A percentile compares a stretch with the other conserved stretches of the same genome.
These are phyloP conservation scores for Corvus cornix DNA, from an alignment of 2,113 vertebrate species.

Conservation along the genomic window DNA sequence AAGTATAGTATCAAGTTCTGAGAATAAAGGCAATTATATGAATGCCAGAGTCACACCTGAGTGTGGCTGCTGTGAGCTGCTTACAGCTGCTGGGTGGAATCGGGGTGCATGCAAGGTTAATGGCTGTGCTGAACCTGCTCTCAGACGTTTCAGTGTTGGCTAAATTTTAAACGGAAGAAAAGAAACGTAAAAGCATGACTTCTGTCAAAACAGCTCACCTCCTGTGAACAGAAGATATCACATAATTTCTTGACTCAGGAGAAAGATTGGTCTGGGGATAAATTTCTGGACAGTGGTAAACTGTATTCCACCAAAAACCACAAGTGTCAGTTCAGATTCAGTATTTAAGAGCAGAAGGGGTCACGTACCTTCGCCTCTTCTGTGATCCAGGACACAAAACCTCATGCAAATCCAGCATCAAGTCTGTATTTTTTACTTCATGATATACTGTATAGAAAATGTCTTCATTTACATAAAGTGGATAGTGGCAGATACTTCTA, in stretches of 20 bases:
- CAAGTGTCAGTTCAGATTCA: not conserved
- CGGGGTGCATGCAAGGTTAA: not conserved
- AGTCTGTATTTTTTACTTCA: not conserved
- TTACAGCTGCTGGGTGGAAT: not conserved
- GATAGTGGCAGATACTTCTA: not conserved
- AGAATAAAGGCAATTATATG: not conserved
- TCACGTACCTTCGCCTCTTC: not conserved
- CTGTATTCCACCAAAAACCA: not conserved
- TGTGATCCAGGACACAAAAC: not conserved
- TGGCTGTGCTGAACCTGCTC: not conserved
- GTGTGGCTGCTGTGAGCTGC: not conserved
- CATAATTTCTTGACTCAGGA: not conserved
- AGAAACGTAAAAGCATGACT: not conserved
- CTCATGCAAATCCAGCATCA: not conserved
- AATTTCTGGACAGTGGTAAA: not conserved
- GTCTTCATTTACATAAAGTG: not conserved
- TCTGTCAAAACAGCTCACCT: not conserved
- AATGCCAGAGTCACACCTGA: not conserved
- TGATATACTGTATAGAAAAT: not conserved
- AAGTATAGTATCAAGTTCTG: not conserved
- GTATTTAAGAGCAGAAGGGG: not conserved
- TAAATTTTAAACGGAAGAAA: conserved; percentile 8
- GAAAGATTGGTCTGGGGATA: not conserved
- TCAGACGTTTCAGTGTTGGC: not conserved
- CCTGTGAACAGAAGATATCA: not conserved